These are phyloP conservation scores for Distichodus sexfasciatus DNA, from an alignment of 2,797 vertebrate species.

Conservation along the genomic window DNA sequence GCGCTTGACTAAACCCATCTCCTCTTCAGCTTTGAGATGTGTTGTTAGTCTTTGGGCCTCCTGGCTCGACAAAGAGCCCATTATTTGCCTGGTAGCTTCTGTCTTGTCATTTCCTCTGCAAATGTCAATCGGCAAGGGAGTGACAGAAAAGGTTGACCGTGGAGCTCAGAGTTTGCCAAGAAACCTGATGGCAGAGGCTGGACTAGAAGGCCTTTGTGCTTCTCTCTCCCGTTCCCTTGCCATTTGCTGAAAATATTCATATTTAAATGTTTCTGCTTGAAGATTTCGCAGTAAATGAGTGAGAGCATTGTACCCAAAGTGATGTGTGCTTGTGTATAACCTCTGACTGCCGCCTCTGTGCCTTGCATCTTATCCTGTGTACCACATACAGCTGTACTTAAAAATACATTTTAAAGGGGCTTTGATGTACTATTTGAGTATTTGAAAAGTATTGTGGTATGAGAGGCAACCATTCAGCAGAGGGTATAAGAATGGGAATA, in stretches of 20 bases:
- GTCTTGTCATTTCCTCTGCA: conserved; percentile 38
- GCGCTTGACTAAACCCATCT: conserved; percentile 20
- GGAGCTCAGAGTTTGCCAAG: background rate
- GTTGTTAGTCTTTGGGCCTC: conserved; percentile 13
- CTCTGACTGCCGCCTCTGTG: conserved; percentile 8
- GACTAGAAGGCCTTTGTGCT: conserved; percentile 1
- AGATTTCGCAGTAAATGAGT: conserved; percentile 23
- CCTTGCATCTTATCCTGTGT: too few relatives aligned
- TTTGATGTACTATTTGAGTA: too few relatives aligned
- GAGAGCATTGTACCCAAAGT: background rate
- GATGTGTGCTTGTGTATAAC: conserved; percentile 17
- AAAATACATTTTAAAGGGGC: too few relatives aligned
- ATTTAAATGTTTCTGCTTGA: conserved; percentile 12
- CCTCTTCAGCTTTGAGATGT: conserved; percentile 19
- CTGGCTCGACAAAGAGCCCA: conserved; percentile 26
- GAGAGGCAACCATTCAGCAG: background rate
- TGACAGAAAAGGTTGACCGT: conserved; percentile 21
- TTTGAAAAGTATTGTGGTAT: too few relatives aligned
- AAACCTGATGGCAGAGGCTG: background rate
- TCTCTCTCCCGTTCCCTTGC: background rate
- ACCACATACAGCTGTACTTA: too few relatives aligned
- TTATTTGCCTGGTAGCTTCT: conserved; percentile 37
- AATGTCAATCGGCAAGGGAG: conserved; percentile 37
- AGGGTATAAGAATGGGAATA: background rate
- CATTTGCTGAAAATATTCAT: conserved; percentile 18